Percentiles rank a stretch among this genome's conserved stretches.
phyloP scores from a whole-genome alignment of 1,140 invertebrate genomes.

The Saccostrea cuccullata region DNA sequence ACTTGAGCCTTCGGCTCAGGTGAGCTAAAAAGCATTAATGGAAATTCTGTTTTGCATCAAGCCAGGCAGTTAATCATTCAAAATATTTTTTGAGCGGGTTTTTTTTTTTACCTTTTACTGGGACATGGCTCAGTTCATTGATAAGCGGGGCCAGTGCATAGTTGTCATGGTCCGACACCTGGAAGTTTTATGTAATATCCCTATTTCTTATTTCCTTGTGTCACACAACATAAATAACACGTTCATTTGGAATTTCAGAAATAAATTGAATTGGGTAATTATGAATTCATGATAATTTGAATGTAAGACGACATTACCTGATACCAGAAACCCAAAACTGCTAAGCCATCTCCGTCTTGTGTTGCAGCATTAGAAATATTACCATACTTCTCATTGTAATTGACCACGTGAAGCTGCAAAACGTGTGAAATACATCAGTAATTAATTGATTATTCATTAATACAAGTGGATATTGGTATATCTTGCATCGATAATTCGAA shows the following conservation, averaged over 20 bases:
- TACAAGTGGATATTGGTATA: too few relatives aligned
- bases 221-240: too few relatives aligned
- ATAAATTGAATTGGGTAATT: too few relatives aligned
- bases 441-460: too few relatives aligned
- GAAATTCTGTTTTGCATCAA: too few relatives aligned
- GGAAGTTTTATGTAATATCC: neutral
- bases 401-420: slow-evolving; percentile 47
- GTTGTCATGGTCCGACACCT: neutral
- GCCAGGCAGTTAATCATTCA: too few relatives aligned
- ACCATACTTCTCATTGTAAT: slow-evolving; percentile 44
- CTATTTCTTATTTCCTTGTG: too few relatives aligned
- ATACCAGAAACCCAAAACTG: slow-evolving; percentile 50
- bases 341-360: slow-evolving; percentile 36
- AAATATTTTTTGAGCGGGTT: neutral
- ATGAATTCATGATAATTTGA: neutral
- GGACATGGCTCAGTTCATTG: neutral
- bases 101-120: neutral
- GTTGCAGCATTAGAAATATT: neutral
- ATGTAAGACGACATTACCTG: slow-evolving; percentile 8
- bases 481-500: too few relatives aligned
- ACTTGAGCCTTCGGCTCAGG: too few relatives aligned
- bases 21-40: too few relatives aligned
- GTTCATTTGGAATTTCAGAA: too few relatives aligned
- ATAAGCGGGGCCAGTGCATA: neutral
- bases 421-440: neutral